Evolutionary conservation across 2,797 vertebrate genomes (phyloP).

Genomic region (Crotalus adamanteus): DNA sequence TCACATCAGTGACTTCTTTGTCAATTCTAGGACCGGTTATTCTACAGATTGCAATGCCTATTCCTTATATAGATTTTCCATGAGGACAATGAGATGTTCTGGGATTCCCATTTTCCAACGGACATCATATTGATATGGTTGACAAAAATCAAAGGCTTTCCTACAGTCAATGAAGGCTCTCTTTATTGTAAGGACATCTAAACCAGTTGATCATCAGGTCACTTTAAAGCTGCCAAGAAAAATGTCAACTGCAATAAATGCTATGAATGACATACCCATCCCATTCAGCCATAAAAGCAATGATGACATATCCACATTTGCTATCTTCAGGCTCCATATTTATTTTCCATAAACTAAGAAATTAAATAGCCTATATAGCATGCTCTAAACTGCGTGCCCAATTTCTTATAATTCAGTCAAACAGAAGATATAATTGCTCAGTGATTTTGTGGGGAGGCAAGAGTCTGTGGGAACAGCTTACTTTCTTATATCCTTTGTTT

Average conservation of each 20-base stretch:
- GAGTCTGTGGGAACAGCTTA: background rate
- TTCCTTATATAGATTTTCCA: too few species aligned
- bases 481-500: background rate
- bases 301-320: background rate
- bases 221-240: conserved; percentile 3
- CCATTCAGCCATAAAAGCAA: conserved; percentile 20
- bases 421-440: background rate
- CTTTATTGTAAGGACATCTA: conserved; percentile 3
- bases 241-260: conserved; percentile 21
- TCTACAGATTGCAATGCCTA: too few species aligned
- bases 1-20: too few species aligned
- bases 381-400: background rate
- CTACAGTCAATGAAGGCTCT: background rate
- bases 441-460: too few species aligned
- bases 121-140: too few species aligned
- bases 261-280: conserved; percentile 1
- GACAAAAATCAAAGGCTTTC: too few species aligned
- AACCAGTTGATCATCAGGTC: conserved; percentile 2
- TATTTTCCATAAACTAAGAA: background rate
- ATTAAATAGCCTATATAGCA: background rate
- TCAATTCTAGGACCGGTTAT: too few species aligned
- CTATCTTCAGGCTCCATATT: background rate
- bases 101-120: too few species aligned
- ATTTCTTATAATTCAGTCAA: background rate
- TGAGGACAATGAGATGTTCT: too few species aligned